Evolutionary conservation across 2,888 invertebrate species (phyloP).

Genomic region (Caenorhabditis afra): DNA sequence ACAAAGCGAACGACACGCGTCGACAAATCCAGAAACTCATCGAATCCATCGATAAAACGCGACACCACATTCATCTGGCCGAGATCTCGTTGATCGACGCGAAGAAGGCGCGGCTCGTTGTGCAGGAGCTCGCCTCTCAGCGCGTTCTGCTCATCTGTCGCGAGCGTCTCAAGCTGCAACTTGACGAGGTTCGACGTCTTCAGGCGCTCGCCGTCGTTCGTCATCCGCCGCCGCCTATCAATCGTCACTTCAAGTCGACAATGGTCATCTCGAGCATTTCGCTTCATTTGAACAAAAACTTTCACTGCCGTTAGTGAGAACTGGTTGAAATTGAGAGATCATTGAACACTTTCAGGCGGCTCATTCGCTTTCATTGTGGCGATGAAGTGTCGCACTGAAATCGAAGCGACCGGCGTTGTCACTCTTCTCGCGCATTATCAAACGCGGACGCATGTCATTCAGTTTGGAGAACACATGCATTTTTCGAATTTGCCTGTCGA

Average conservation of each 20-base stretch:
- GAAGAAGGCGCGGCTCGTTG: constrained; percentile 55
- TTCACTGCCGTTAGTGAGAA: constrained; percentile 57
- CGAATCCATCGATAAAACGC: constrained; percentile 53
- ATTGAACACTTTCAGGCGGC: constrained; percentile 45
- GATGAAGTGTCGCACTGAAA: constrained; percentile 67
- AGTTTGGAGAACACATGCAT: constrained; percentile 65
- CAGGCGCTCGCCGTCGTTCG: constrained; percentile 61
- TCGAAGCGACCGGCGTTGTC: constrained; percentile 69
- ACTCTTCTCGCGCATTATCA: constrained; percentile 65
- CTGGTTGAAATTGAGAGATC: too few species aligned
- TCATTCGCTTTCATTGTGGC: constrained; percentile 69
- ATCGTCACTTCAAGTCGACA: constrained; percentile 61
- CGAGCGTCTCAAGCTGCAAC: constrained; percentile 59
- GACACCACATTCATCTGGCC: constrained; percentile 62
- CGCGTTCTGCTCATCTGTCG: constrained; percentile 63
- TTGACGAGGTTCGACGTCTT: constrained; percentile 61
- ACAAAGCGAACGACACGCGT: constrained; percentile 55
- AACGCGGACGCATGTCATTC: constrained; percentile 54
- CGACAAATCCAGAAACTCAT: constrained; percentile 57
- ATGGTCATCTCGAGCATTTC: constrained; percentile 65
- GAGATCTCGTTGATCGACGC: constrained; percentile 61
- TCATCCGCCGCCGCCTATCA: constrained; percentile 64
- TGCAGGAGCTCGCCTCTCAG: constrained; percentile 63
- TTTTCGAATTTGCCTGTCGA: constrained; percentile 65
- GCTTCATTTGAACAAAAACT: constrained; percentile 62